Evolutionary conservation across 1,140 invertebrate genomes (phyloP).

Genomic region (Drosophila varians): DNA sequence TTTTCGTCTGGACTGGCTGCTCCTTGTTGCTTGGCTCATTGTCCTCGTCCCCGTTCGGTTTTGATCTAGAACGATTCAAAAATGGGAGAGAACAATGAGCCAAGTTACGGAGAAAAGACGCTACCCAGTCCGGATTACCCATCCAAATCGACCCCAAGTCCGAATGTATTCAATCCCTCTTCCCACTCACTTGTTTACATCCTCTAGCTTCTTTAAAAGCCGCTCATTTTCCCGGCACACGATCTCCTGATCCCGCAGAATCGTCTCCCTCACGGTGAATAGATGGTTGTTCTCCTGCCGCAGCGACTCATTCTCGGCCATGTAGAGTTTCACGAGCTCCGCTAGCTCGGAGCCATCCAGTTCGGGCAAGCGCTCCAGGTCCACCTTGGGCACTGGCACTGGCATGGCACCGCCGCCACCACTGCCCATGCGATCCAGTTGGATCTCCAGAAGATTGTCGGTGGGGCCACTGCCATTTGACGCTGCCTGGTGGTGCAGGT

Average conservation of each 20-base stretch:
- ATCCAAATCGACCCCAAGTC: constrained; percentile 21
- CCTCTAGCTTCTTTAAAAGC: constrained; percentile 93
- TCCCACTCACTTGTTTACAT: constrained; percentile 90
- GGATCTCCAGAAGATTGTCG: constrained; percentile 53
- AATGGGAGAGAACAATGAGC: constrained; percentile 79
- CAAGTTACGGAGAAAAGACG: constrained; percentile 28
- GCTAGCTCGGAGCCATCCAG: constrained; percentile 89
- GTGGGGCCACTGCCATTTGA: constrained; percentile 7
- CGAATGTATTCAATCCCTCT: not conserved
- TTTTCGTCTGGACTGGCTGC: not conserved
- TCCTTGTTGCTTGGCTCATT: constrained; percentile 60
- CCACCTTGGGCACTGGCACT: constrained; percentile 85
- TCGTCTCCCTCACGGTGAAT: constrained; percentile 90
- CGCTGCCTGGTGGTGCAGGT: constrained; percentile 84
- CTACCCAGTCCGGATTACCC: not conserved
- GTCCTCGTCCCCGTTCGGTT: constrained; percentile 67
- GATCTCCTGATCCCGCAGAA: constrained; percentile 94
- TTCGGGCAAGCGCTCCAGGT: constrained; percentile 89
- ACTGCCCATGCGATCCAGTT: constrained; percentile 55
- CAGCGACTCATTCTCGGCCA: constrained; percentile 93
- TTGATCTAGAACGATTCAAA: constrained; percentile 78
- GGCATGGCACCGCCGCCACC: constrained; percentile 32
- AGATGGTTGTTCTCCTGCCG: constrained; percentile 94
- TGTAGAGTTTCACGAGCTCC: constrained; percentile 90
- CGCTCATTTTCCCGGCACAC: constrained; percentile 96